Evolutionary conservation across 1,140 invertebrate species (phyloP).

Genomic region (Thaumetopoea pityocampa): DNA sequence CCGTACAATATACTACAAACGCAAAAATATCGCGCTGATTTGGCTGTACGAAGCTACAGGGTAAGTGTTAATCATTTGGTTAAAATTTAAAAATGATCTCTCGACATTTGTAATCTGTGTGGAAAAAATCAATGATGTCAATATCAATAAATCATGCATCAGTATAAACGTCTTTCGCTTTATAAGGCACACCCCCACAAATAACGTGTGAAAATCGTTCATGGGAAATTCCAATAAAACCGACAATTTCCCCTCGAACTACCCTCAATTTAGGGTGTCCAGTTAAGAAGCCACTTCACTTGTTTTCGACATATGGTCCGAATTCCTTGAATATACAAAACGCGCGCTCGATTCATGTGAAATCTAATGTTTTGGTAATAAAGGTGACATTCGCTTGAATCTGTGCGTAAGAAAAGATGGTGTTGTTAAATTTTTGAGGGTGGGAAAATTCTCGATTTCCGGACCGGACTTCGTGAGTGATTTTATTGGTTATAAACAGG

Average conservation of each 20-base stretch:
- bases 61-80: too few species aligned
- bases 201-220: conserved; percentile 48
- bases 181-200: too few species aligned
- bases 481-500: conserved; percentile 62
- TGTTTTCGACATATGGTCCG: conserved; percentile 60
- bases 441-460: conserved; percentile 62
- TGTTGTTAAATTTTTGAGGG: conserved; percentile 43
- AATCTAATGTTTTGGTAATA: conserved; percentile 14
- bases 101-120: too few species aligned
- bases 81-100: too few species aligned
- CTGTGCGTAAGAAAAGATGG: conserved; percentile 7
- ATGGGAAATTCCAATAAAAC: conserved; percentile 65
- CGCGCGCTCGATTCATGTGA: conserved; percentile 3
- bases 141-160: too few species aligned
- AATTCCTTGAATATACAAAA: conserved; percentile 37
- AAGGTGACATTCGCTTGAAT: conserved; percentile 18
- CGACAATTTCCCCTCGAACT: conserved; percentile 45
- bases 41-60: too few species aligned
- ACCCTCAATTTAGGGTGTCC: conserved; percentile 62
- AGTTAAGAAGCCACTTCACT: conserved; percentile 64
- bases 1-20: too few species aligned
- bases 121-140: too few species aligned
- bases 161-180: too few species aligned
- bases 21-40: too few species aligned
- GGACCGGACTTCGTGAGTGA: conserved; percentile 56